A percentile compares a stretch with the other conserved stretches of the same genome.
phyloP scores from a whole-genome alignment of 53 echinoderm and acorn worm genomes.

The Antedon mediterranea region DNA sequence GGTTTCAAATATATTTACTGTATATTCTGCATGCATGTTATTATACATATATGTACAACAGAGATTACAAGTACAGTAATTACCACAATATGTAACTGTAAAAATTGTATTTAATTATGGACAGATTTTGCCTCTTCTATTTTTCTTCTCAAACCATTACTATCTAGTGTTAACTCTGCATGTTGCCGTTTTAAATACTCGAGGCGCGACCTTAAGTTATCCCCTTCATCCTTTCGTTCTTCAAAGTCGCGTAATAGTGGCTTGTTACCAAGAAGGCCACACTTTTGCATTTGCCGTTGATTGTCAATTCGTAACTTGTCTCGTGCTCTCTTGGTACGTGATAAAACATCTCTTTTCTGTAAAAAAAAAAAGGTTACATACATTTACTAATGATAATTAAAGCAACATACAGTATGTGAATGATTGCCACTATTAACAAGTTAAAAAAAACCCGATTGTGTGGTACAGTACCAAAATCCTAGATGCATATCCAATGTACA shows the following conservation, averaged over 20 bases:
- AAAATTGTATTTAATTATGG: constrained; percentile 46
- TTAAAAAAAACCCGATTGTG: no score
- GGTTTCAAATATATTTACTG: no score
- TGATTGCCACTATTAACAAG: no score
- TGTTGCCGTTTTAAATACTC: constrained; percentile 73
- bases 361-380: not conserved
- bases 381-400: no score
- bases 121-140: constrained; percentile 71
- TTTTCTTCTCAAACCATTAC: constrained; percentile 73
- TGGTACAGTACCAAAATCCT: no score
- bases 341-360: constrained; percentile 84
- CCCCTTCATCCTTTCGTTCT: constrained; percentile 93
- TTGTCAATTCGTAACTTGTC: constrained; percentile 89
- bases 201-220: constrained; percentile 48
- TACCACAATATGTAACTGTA: no score
- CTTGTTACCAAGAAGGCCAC: constrained; percentile 79
- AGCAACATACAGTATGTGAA: no score
- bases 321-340: constrained; percentile 83
- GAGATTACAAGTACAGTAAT: no score
- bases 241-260: constrained; percentile 78
- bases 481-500: no score
- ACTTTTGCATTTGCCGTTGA: constrained; percentile 73
- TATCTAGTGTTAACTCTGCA: constrained; percentile 74
- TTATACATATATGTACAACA: no score
- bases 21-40: no score